A percentile compares a stretch with the other conserved stretches of the same genome.
phyloP scores from a whole-genome alignment of 2,797 vertebrate species.

The Sibirionetta formosa region DNA sequence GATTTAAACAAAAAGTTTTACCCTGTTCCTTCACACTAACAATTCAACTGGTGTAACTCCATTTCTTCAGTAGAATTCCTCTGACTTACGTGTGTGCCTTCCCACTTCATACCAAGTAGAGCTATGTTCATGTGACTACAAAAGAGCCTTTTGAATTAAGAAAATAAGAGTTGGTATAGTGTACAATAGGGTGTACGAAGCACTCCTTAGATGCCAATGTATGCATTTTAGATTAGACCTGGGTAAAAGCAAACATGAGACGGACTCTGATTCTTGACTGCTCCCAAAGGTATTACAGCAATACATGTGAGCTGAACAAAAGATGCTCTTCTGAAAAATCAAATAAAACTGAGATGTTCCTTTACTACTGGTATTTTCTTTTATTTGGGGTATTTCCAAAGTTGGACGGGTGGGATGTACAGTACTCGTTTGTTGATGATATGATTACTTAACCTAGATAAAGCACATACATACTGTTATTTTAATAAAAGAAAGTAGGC shows the following conservation, averaged over 20 bases:
- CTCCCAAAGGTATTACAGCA: neutral
- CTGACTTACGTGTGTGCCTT: neutral
- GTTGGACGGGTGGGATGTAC: neutral
- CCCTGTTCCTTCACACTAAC: neutral
- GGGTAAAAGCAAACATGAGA: neutral
- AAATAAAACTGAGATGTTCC: neutral
- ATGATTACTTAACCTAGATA: constrained; percentile 46
- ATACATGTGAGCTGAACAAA: neutral
- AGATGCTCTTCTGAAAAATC: neutral
- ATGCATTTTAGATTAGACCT: neutral
- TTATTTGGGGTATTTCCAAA: constrained; percentile 36
- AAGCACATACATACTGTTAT: constrained; percentile 18
- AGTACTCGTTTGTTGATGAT: constrained; percentile 28
- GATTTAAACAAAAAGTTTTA: neutral
- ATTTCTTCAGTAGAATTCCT: neutral
- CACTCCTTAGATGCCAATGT: neutral
- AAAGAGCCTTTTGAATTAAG: neutral
- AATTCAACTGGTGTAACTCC: neutral
- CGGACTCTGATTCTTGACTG: neutral
- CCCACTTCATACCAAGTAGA: fast-evolving
- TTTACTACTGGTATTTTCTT: constrained; percentile 18
- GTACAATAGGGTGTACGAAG: neutral
- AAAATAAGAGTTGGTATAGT: neutral
- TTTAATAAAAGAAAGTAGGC: constrained; percentile 49
- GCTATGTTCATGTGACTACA: neutral